phyloP scores from a whole-genome alignment of 2,113 vertebrate genomes.

The Lipotes vexillifer region DNA sequence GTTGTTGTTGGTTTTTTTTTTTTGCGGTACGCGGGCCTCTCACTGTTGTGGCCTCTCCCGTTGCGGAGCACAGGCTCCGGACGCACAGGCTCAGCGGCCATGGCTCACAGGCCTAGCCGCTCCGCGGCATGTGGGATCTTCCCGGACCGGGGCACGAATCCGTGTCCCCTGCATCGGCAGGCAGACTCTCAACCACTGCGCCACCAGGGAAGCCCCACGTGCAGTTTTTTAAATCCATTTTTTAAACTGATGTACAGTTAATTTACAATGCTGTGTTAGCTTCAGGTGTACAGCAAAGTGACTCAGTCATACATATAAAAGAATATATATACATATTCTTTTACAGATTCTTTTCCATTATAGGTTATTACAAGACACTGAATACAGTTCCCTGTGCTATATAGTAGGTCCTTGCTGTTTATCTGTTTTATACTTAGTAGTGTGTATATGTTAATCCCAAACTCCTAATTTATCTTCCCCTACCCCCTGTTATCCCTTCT shows the following conservation, averaged over 20 bases:
- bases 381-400: neutral
- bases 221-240: neutral
- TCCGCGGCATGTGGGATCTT: too few relatives aligned
- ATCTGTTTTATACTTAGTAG: neutral
- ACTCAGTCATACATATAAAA: neutral
- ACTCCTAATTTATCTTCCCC: too few relatives aligned
- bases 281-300: neutral
- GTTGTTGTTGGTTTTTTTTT: neutral
- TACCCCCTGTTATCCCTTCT: too few relatives aligned
- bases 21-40: too few relatives aligned
- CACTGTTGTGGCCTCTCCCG: too few relatives aligned
- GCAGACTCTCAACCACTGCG: too few relatives aligned
- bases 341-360: neutral
- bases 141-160: too few relatives aligned
- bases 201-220: neutral
- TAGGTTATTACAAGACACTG: neutral
- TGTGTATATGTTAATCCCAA: too few relatives aligned
- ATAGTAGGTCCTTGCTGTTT: neutral
- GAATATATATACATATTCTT: neutral
- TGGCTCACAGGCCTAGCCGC: too few relatives aligned
- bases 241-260: neutral
- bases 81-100: too few relatives aligned
- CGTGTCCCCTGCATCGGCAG: too few relatives aligned
- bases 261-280: neutral
- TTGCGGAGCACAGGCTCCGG: too few relatives aligned